Base-by-base conservation (phyloP, 2,888 invertebrate species). In the Melinaea marsaeus region DNA sequence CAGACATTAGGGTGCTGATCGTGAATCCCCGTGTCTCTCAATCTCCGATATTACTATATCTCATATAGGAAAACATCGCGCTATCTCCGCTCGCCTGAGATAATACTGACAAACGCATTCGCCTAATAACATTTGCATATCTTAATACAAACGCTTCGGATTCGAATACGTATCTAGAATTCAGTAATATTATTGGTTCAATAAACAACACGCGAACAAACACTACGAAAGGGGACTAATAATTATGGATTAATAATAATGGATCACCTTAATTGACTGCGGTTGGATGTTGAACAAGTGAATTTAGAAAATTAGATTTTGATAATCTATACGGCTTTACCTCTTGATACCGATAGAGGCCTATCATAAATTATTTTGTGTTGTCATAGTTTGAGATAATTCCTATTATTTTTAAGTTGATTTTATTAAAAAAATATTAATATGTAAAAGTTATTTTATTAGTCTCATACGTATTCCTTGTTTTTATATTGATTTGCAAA, bases 71-170 rank as follows among this genome's bases (percentile, higher is more conserved):
- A 75, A 80, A 75, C 75, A 75, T 74, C 73, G 66, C 67, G 66
- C 76, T 80, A 81, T 81, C 81, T 73, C 71, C 70, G 66, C 72
- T 74, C 79, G 79, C 80, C 80, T 79, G 77, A 81, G 84, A 84
- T 84, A 84, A 83, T 78, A 72, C 78, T 3, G n/a, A 51, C 32
- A 65, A 69, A 77, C 74, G 75, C 79, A 76, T 73, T 77, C 80
- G 78, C 79, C 79, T 81, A 78, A 84, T 86, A 83, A 81, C 83
- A 86, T 86, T 86, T 79, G 84, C 86, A 86, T 86, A 86, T 86
- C 84, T 84, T 83, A 86, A 86, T 84, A 81, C 81, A 76, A 66
- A 62, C 72, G 71, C 69, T 73, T 75, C 71, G 11, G 51, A 64
- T 61, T 57, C 42, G 57, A 72, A 67, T 66, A 61, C 56, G 58